Conservation (phyloP, 2,888 invertebrate genomes). For the Oscheius sp. region DNA sequence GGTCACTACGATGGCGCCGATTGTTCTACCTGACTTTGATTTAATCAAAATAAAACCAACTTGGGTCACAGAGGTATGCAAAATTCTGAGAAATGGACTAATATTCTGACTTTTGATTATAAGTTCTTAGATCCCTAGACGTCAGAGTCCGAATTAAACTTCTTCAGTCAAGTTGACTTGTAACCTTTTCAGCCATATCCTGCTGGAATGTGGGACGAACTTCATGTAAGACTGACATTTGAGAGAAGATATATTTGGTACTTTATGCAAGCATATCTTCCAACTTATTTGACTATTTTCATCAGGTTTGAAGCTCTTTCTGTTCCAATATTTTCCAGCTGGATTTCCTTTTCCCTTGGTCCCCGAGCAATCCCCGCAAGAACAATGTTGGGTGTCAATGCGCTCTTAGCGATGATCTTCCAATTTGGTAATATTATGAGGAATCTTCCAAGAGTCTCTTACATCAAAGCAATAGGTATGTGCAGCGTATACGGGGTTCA, state of each 20-base stretch:
- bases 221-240: slow-evolving; percentile 65
- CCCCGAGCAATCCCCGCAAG: slow-evolving; percentile 67
- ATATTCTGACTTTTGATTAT: too few relatives aligned
- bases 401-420: slow-evolving; percentile 67
- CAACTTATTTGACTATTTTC: slow-evolving; percentile 69
- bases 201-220: slow-evolving; percentile 70
- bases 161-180: not conserved
- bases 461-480: slow-evolving; percentile 68
- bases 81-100: too few relatives aligned
- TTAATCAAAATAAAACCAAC: slow-evolving; percentile 52
- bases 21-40: slow-evolving; percentile 68
- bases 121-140: too few relatives aligned
- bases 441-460: slow-evolving; percentile 69
- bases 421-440: slow-evolving; percentile 67
- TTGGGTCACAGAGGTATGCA: slow-evolving; percentile 39
- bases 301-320: slow-evolving; percentile 50
- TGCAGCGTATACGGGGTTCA: too few relatives aligned
- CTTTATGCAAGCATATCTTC: slow-evolving; percentile 70
- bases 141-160: too few relatives aligned
- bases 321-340: slow-evolving; percentile 40
- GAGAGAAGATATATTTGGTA: slow-evolving; percentile 67
- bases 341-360: slow-evolving; percentile 69
- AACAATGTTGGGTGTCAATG: slow-evolving; percentile 67
- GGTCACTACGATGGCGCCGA: slow-evolving; percentile 51
- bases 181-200: slow-evolving; percentile 53